Evolutionary conservation across 2,797 vertebrate species (phyloP), one percentile per base, ranked within the genome.

Genomic region (Periparus ater): DNA sequence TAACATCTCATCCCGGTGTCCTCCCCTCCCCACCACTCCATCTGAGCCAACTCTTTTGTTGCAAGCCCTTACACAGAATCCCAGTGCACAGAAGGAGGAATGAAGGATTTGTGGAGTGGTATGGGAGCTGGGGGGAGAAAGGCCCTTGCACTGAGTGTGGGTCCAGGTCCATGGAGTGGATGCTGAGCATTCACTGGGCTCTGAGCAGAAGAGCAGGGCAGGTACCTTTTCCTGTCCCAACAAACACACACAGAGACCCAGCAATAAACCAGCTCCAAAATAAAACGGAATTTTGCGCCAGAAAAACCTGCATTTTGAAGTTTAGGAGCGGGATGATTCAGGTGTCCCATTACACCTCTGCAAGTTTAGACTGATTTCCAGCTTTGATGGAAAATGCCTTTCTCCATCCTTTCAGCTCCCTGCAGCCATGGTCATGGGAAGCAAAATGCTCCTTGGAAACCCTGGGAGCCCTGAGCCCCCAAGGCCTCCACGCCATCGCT

Each of bases 111-210:
- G 54, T 3, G 5, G 30, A 44, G 12, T 1, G 2, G 30, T 30
- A 6, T 38, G 32, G 42, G 54, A 90, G 42, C 21, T 8, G 13
- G 26, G 0, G 7, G 38, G 7, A 74, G 54, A 32, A 45, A 40
- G 10, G 11, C 13, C 11, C 60, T 66, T 21, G 21, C 7, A 10
- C 18, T 36, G 29, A 47, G 11, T 0, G 0, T 15, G 60, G n/a
- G 8, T 47, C 63, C n/a, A 50, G 62, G 32, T n/a, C 9, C 14
- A 5, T 10, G 0, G 5, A 51, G 36, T 17, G 20, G 13, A 63
- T 0, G 0, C 19, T 27, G 61, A 60, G 60, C 9, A 2, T 34
- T 8, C 1, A 20, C 22, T 0, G 0, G 34, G 11, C 38, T 77
- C 34, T 29, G 38, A 54, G 38, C 85, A 55, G 36, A 32, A 36